Percentiles rank a stretch among this genome's conserved stretches.
Conservation (phyloP, 2,113 vertebrate species). For the Microtus oregoni region DNA sequence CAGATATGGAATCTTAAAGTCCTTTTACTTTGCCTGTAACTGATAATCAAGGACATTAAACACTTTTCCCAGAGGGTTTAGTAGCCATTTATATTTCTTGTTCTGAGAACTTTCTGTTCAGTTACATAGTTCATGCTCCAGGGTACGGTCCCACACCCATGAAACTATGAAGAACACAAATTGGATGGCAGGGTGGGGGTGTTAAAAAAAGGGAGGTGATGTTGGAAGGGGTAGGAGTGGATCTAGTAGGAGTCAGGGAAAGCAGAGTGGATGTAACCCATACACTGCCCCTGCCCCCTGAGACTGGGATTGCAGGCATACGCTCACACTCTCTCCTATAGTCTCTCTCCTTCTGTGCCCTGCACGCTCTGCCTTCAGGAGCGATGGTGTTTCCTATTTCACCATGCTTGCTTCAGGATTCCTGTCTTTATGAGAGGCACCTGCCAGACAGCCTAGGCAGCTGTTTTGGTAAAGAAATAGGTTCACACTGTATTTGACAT, state of each 20-base stretch:
- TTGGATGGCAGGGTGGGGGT: background rate
- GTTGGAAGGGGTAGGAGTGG: background rate
- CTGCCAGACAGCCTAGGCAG: background rate
- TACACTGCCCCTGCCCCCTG: background rate
- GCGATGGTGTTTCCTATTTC: background rate
- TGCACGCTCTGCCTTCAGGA: background rate
- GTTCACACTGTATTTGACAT: background rate
- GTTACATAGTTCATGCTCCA: background rate
- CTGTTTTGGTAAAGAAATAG: conserved; percentile 51
- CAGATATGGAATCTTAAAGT: background rate
- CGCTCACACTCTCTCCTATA: too few species aligned
- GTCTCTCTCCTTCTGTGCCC: background rate
- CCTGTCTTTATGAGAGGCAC: background rate
- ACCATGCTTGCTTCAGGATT: background rate
- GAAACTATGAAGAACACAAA: background rate
- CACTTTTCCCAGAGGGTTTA: background rate
- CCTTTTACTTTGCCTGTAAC: background rate
- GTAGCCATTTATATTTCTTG: background rate
- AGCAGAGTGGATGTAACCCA: background rate
- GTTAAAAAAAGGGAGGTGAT: background rate
- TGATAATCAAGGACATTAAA: background rate
- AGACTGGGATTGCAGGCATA: too few species aligned
- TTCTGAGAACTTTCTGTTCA: background rate
- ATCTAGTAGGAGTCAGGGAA: background rate
- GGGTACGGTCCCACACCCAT: background rate